Evolutionary conservation across 2,797 vertebrate species (phyloP), one percentile per base, ranked within the genome.

Genomic region (Malacoraja senta): DNA sequence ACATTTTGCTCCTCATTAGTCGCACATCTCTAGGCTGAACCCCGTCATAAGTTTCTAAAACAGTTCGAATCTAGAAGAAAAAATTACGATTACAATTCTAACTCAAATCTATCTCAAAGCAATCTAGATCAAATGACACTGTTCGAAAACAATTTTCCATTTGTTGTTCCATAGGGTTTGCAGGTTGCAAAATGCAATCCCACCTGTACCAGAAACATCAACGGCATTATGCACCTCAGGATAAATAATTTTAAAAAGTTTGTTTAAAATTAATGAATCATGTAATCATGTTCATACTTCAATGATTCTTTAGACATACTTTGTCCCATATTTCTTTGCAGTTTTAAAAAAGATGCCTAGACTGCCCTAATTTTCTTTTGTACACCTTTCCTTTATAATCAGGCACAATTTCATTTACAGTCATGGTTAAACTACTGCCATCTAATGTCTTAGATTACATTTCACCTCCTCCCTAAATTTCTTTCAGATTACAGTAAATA

Each of bases 21-120:
- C 98, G 97, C 95, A 99, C 98, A 95, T 99, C 99, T 93, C 98
- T 98, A 95, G 98, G 99, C 96, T 99, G 98, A 93, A 98, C 98
- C 90, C 99, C 99, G 96, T 99, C 98, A 95, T 99, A 97, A 94
- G 98, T 98, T 94, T 99, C 98, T 95, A 99, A 98, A 95, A 98
- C 98, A 94, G 95, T 95, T 78, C 98, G 98, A 95, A 99, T 98
- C 99, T 99, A 95, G 93, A 93, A 80, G 65, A 80, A 1, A 63
- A 65, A 71, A 81, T 65, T 1, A 19, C 21, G 8, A 21, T 88
- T 24, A 88, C 15, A 68, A 10, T 76, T 17, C 38, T 32, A 76
- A 79, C 35, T 29, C 72, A 68, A 68, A 77, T 38, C 17, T 21
- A 74, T 26, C 44, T 17, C 53, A 88, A 88, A 12, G 24, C 24